Evolutionary conservation across 1,140 invertebrate genomes (phyloP), one percentile per base, ranked within the genome.

Genomic region (Venturia canescens): DNA sequence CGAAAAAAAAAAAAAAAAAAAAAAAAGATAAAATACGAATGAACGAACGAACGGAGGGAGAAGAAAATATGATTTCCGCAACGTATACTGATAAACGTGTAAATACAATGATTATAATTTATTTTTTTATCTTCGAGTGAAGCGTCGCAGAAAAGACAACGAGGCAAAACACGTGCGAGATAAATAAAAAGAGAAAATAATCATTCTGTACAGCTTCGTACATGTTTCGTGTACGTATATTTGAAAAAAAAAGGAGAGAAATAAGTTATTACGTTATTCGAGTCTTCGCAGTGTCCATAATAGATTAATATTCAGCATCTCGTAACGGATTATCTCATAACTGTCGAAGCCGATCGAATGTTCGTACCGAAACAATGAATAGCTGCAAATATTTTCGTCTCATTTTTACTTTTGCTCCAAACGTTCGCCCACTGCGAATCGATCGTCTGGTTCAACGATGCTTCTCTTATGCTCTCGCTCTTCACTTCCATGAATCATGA

Each of bases 81-180:
- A 72, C 34, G n/a, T n/a, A 72, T 72, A 48, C 38, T 72, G 15
- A 44, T 72, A 44, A 57, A 26, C 60, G 60, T 72, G 70, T 72
- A 72, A 2, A 72, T 72, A 72, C n/a, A 18, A 72, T 50, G 70
- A 72, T 72, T 72, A 72, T 72, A 72, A 72, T 72, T 72, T 72
- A 72, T 72, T 72, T 72, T 72, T 72, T 72, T 72, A 72, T 72
- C 70, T 48, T 72, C 70, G 70, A 72, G 70, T 34, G n/a, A 50
- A 72, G 70, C 70, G 70, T 72, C 70, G 70, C 38, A 34, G 38
- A 38, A 72, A 50, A 72, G 23, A 74, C 60, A 66, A 66, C 23
- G 60, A 66, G 60, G 60, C 27, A 26, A 26, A 26, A 66, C 21
- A 27, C 23, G 21, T 66, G 60, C 23, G 60, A 66, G 60, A 78